Evolutionary conservation across 2,113 vertebrate genomes (phyloP).

Genomic region (Trichomycterus rosablanca): DNA sequence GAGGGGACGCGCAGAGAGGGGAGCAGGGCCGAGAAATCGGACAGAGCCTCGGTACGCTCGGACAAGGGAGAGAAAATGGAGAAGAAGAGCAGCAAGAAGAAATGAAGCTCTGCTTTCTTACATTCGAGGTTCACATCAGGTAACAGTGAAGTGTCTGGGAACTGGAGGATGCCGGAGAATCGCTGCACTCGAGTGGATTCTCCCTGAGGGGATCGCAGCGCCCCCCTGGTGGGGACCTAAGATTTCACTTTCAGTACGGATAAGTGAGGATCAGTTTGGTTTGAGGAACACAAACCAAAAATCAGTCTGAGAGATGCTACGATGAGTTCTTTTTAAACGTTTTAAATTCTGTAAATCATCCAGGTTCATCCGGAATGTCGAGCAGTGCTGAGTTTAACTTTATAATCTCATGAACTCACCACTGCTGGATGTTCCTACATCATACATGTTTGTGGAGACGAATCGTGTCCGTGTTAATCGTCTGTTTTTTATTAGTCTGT

Average conservation of each 20-base stretch:
- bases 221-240: constrained; percentile 25
- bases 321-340: constrained; percentile 5
- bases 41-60: constrained; percentile 61
- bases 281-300: too few species aligned
- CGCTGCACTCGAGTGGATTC: constrained; percentile 3
- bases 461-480: constrained; percentile 49
- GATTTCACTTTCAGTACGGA: constrained; percentile 4
- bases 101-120: constrained; percentile 61
- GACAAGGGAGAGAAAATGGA: constrained; percentile 66
- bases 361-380: neutral
- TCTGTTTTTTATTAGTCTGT: constrained; percentile 50
- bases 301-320: constrained; percentile 24
- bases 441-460: too few species aligned
- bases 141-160: neutral
- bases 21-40: constrained; percentile 69
- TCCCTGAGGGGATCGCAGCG: constrained; percentile 27
- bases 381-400: neutral
- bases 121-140: constrained; percentile 2
- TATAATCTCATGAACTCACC: neutral
- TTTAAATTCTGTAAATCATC: constrained; percentile 2
- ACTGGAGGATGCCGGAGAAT: constrained; percentile 24
- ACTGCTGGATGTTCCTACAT: constrained; percentile 38
- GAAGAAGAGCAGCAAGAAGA: constrained; percentile 76
- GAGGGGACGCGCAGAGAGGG: constrained; percentile 82
- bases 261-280: too few species aligned